These are phyloP conservation scores for Stylophora pistillata DNA, from an alignment of 64 coral and sea anemone species.

Conservation along the genomic window DNA sequence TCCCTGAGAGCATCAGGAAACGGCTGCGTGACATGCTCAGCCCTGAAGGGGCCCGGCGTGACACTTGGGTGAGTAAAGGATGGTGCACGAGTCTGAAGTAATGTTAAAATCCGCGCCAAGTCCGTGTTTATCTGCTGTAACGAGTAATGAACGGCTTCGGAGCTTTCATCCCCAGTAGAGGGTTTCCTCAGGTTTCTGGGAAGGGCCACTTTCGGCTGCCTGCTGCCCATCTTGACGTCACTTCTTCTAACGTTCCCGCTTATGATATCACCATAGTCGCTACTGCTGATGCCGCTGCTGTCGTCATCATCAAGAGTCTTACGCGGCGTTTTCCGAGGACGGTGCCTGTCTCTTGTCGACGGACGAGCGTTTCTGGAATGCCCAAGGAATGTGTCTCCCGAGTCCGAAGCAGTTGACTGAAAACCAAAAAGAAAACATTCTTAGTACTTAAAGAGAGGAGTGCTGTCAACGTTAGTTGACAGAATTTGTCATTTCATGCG, in stretches of 20 bases:
- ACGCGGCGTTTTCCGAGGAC: constrained; percentile 55
- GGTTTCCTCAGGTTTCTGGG: background rate
- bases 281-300: constrained; percentile 90
- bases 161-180: constrained; percentile 7
- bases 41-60: background rate
- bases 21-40: constrained; percentile 26
- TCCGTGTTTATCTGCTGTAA: constrained; percentile 79
- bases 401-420: constrained; percentile 72
- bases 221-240: constrained; percentile 34
- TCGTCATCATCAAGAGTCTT: constrained; percentile 77
- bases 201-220: constrained; percentile 13
- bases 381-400: constrained; percentile 45
- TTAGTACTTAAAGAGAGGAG: too few species aligned
- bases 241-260: constrained; percentile 30
- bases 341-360: constrained; percentile 29
- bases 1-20: constrained; percentile 3
- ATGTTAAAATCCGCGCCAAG: constrained; percentile 70
- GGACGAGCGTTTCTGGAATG: background rate
- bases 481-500: too few species aligned
- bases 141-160: constrained; percentile 71
- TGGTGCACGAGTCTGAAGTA: constrained; percentile 59
- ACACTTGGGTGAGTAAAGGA: background rate
- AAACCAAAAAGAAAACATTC: background rate
- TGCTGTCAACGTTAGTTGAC: too few species aligned
- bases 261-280: constrained; percentile 84